Conservation (phyloP, 1,140 invertebrate species). For the Brachionus paranguensis region DNA sequence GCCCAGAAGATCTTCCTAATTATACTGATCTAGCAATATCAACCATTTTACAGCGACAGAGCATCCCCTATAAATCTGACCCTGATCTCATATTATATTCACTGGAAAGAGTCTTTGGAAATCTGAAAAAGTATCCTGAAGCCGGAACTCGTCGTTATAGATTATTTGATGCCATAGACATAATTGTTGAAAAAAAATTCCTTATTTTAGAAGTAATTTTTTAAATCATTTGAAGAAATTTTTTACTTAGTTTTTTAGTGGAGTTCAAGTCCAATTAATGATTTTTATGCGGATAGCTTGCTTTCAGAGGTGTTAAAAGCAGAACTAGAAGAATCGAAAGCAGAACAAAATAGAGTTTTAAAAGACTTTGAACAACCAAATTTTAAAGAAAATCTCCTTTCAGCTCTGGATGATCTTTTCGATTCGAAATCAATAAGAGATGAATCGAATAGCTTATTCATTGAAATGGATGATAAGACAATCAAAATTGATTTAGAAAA, state of each 20-base stretch:
- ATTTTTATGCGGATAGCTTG: constrained; percentile 95
- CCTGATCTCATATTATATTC: not conserved
- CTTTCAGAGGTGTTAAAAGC: constrained; percentile 63
- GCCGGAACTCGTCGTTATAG: not conserved
- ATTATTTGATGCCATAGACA: constrained; percentile 65
- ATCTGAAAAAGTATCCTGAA: constrained; percentile 21
- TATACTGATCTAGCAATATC: constrained; percentile 93
- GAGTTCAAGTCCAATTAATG: constrained; percentile 85
- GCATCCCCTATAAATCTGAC: constrained; percentile 73
- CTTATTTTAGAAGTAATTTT: constrained; percentile 69
- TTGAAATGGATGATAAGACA: not conserved
- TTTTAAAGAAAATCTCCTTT: not conserved
- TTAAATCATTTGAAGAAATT: not conserved
- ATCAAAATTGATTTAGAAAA: not conserved
- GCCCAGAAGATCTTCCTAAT: constrained; percentile 79
- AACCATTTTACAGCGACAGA: constrained; percentile 80
- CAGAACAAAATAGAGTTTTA: not conserved
- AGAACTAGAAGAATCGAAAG: constrained; percentile 44
- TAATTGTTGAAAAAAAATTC: constrained; percentile 74
- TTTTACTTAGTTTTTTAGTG: constrained; percentile 62
- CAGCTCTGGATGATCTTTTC: constrained; percentile 8
- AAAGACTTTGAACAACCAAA: not conserved
- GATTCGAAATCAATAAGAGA: not conserved
- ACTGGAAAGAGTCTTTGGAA: not conserved
- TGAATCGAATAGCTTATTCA: not conserved